Evolutionary conservation across 2,113 vertebrate species (phyloP).

Genomic region (Crotophaga sulcirostris): DNA sequence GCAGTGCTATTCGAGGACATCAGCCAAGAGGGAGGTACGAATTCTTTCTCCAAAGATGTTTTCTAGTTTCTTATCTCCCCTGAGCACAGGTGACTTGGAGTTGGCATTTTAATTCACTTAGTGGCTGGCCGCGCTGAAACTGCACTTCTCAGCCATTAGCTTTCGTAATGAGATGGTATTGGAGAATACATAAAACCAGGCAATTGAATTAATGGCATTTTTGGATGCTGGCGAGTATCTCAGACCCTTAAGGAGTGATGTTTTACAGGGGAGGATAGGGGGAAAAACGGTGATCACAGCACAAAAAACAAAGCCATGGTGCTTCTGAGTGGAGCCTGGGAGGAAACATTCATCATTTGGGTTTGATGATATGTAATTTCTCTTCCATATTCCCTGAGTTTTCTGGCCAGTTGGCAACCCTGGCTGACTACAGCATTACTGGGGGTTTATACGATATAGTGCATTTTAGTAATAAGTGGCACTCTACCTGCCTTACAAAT

Average conservation of each 20-base stretch:
- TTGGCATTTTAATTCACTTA: neutral
- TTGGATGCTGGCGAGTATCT: neutral
- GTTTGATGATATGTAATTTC: neutral
- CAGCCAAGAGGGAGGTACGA: neutral
- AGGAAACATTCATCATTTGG: neutral
- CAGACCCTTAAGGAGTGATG: neutral
- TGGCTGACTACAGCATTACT: neutral
- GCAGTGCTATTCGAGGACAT: accelerated
- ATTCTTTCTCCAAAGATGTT: neutral
- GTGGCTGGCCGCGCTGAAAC: neutral
- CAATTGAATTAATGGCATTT: neutral
- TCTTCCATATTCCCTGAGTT: neutral
- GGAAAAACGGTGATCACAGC: neutral
- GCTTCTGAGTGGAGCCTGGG: neutral
- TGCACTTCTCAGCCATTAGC: neutral
- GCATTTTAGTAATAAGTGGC: constrained; percentile 10
- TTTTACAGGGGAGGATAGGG: neutral
- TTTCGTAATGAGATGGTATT: neutral
- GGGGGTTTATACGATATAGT: neutral
- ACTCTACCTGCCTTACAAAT: neutral
- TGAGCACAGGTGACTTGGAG: neutral
- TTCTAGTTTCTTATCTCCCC: neutral
- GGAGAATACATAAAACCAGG: neutral
- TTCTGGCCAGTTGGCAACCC: neutral
- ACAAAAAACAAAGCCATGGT: neutral